Percentiles rank a stretch among this genome's conserved stretches.
phyloP scores from a whole-genome alignment of 2,888 invertebrate species.

The Temnothorax unifasciatus region DNA sequence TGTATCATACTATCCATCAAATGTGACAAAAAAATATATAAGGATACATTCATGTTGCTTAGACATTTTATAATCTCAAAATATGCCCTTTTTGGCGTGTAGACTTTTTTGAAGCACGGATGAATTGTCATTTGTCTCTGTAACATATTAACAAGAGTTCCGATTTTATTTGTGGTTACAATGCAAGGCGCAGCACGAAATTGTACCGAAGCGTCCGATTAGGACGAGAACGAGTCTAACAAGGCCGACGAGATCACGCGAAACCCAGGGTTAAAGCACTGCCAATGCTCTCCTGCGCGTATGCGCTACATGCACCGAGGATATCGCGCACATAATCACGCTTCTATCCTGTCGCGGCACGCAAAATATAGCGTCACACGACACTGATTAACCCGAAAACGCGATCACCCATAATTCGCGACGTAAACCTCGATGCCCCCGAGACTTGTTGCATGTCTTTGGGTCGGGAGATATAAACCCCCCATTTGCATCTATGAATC shows the following conservation, averaged over 20 bases:
- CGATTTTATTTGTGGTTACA: background rate
- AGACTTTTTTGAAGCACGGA: background rate
- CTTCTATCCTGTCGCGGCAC: slow-evolving; percentile 65
- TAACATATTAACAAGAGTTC: slow-evolving; percentile 16
- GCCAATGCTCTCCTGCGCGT: slow-evolving; percentile 12
- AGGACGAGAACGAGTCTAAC: slow-evolving; percentile 47
- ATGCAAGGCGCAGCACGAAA: slow-evolving; percentile 54
- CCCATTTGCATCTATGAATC: slow-evolving; percentile 3
- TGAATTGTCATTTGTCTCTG: background rate
- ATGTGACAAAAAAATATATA: background rate
- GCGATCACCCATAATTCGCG: slow-evolving; percentile 29
- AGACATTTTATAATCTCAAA: background rate
- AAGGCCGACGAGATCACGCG: slow-evolving; percentile 68
- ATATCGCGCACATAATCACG: slow-evolving; percentile 46
- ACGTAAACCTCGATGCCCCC: slow-evolving; percentile 11
- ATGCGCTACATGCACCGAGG: slow-evolving; percentile 33
- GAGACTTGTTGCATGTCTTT: slow-evolving; percentile 49
- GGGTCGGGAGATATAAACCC: background rate
- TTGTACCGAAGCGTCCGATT: slow-evolving; percentile 57
- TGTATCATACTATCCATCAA: background rate
- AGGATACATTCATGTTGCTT: background rate
- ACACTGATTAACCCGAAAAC: slow-evolving; percentile 61
- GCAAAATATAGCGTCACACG: slow-evolving; percentile 67
- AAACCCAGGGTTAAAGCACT: slow-evolving; percentile 64
- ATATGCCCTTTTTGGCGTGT: background rate